Evolutionary conservation across 2,888 invertebrate genomes (phyloP).

Genomic region (Trissolcus japonicus): DNA sequence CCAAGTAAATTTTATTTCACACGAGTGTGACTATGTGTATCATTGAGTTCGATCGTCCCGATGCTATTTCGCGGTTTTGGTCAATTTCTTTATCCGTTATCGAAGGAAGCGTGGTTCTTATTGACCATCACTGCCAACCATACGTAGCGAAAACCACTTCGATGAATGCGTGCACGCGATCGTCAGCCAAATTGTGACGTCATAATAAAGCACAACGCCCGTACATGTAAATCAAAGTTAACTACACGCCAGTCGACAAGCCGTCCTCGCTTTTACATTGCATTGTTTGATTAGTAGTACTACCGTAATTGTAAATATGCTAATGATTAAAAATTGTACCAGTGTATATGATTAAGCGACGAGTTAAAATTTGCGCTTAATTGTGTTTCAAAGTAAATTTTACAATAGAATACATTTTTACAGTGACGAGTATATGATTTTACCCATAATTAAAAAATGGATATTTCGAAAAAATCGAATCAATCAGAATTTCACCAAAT

Average conservation of each 20-base stretch:
- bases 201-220: slow-evolving; percentile 66
- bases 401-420: too few species aligned
- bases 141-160: slow-evolving; percentile 68
- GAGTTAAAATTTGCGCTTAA: slow-evolving; percentile 6
- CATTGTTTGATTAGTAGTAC: slow-evolving; percentile 65
- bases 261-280: slow-evolving; percentile 69
- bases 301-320: slow-evolving; percentile 51
- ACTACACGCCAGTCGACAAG: slow-evolving; percentile 71
- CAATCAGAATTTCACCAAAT: too few species aligned
- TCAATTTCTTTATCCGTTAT: slow-evolving; percentile 64
- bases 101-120: slow-evolving; percentile 63
- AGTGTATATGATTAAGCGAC: too few species aligned
- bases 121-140: slow-evolving; percentile 68
- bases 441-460: too few species aligned
- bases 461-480: too few species aligned
- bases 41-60: slow-evolving; percentile 12
- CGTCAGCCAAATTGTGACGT: slow-evolving; percentile 71
- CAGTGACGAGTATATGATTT: too few species aligned
- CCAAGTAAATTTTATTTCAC: slow-evolving; percentile 56
- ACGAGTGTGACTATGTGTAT: slow-evolving; percentile 54
- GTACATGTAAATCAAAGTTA: slow-evolving; percentile 73
- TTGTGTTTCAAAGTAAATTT: too few species aligned
- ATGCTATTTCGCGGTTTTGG: slow-evolving; percentile 60
- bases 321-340: slow-evolving; percentile 17
- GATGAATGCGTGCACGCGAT: slow-evolving; percentile 75